Percentiles rank a stretch among this genome's conserved stretches.
Conservation (phyloP, 2,797 vertebrate species). For the Rhinoraja longicauda region DNA sequence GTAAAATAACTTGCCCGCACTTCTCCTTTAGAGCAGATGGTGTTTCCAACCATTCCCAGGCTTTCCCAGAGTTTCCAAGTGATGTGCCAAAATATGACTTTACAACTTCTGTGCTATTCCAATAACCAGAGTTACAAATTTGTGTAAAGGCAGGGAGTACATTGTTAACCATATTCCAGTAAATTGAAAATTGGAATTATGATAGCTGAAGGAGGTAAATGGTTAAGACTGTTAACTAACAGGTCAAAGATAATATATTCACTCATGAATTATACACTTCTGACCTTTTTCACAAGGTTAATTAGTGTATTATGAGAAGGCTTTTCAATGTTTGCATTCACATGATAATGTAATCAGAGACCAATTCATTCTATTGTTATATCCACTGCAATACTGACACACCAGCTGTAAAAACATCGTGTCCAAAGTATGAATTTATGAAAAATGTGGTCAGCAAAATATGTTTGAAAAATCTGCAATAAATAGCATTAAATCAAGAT, state of each 20-base stretch:
- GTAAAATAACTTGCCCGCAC: no score
- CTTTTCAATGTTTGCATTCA: slow-evolving; percentile 37
- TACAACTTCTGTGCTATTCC: not conserved
- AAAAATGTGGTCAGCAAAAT: not conserved
- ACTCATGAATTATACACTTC: slow-evolving; percentile 13
- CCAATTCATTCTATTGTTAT: slow-evolving; percentile 29
- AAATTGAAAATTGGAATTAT: not conserved
- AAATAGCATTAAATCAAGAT: slow-evolving; percentile 11
- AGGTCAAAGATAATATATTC: slow-evolving; percentile 22
- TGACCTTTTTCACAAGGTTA: slow-evolving; percentile 27
- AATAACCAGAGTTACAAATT: not conserved
- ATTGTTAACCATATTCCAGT: not conserved
- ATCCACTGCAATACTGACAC: not conserved
- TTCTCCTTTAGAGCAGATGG: not conserved
- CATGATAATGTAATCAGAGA: slow-evolving; percentile 35
- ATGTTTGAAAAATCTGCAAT: not conserved
- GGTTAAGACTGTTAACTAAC: slow-evolving; percentile 25
- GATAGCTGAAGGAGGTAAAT: not conserved
- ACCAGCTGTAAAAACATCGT: slow-evolving; percentile 21
- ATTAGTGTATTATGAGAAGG: slow-evolving; percentile 22
- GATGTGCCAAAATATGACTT: not conserved
- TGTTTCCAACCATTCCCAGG: not conserved
- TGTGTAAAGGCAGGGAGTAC: not conserved
- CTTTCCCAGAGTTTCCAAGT: not conserved
- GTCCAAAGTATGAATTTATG: not conserved